These are phyloP conservation scores for Aphis gossypii DNA, from an alignment of 1,140 invertebrate species.

Conservation along the genomic window DNA sequence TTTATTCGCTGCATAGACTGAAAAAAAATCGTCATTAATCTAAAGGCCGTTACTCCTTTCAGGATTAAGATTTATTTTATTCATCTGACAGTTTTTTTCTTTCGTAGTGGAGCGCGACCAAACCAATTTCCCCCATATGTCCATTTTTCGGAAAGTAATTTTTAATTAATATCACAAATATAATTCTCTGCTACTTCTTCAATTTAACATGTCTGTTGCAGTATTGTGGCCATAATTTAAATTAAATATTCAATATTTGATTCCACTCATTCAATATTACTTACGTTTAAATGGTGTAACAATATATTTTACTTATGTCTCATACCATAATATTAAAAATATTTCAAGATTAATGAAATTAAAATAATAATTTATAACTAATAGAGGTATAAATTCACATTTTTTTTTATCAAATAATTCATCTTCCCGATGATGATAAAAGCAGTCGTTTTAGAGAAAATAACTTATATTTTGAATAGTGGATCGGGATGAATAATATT, in stretches of 20 bases:
- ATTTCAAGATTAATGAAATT: not conserved
- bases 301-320: not conserved
- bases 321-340: not conserved
- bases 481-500: not conserved
- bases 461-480: not conserved
- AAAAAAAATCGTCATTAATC: constrained; percentile 46
- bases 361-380: not conserved
- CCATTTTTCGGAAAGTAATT: not conserved
- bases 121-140: not conserved
- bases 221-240: not conserved
- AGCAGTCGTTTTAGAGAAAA: not conserved
- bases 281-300: not conserved
- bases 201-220: not conserved
- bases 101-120: no score
- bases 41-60: not conserved
- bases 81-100: not conserved
- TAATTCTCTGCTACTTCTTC: not conserved
- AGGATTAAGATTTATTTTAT: constrained; percentile 44
- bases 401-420: not conserved
- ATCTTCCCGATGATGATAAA: not conserved
- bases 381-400: not conserved
- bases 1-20: not conserved
- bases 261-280: not conserved
- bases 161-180: not conserved
- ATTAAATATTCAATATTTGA: not conserved